Conservation (phyloP, 2,888 invertebrate genomes). For the Tenthredo distinguenda region DNA sequence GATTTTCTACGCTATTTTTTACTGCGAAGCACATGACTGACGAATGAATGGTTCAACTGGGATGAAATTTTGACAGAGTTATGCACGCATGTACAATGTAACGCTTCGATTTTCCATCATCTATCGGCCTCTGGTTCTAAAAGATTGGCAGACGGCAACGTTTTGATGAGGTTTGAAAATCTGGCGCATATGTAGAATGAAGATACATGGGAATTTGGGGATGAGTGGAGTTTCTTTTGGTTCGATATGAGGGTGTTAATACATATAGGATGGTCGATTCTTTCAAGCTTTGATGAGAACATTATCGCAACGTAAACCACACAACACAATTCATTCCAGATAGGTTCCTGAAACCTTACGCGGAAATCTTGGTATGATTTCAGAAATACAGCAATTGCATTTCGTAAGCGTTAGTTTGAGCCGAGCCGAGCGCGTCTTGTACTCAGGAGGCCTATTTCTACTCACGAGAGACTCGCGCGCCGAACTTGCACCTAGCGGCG, state of each 20-base stretch:
- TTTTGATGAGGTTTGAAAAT: background rate
- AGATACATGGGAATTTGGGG: background rate
- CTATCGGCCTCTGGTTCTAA: background rate
- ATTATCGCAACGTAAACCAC: background rate
- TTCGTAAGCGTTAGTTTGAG: no score
- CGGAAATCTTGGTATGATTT: no score
- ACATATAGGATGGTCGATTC: background rate
- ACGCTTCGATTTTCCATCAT: background rate
- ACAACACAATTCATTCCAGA: no score
- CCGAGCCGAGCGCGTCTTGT: no score
- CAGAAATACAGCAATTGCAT: no score
- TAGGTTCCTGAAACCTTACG: no score
- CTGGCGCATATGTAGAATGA: background rate
- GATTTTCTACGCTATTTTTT: background rate
- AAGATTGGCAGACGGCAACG: background rate
- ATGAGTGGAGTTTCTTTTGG: background rate
- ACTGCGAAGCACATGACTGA: background rate
- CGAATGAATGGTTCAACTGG: background rate
- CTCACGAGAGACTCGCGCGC: no score
- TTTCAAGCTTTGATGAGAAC: background rate
- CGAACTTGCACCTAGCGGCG: no score
- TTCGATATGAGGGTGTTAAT: background rate
- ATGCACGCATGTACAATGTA: background rate
- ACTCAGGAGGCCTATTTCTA: no score
- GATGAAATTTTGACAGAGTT: slow-evolving; percentile 12